phyloP scores from a whole-genome alignment of 2,113 vertebrate genomes.

The Microcebus tavaratra region DNA sequence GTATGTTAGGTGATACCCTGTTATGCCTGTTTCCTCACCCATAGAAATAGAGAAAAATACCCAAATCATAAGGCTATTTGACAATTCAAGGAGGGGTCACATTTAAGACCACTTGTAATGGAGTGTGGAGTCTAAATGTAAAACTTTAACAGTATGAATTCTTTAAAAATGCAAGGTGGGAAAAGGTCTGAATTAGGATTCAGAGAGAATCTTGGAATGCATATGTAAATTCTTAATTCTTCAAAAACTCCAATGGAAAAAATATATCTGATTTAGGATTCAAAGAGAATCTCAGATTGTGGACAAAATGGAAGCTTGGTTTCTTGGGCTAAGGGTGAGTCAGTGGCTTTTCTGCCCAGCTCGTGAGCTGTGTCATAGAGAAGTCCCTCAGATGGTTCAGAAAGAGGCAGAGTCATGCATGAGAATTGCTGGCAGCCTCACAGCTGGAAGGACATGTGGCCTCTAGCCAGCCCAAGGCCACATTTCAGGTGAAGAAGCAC shows the following conservation, averaged over 20 bases:
- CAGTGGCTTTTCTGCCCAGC: neutral
- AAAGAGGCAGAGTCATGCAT: neutral
- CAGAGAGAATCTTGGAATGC: neutral
- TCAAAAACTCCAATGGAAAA: constrained; percentile 22
- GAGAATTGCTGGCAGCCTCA: no score
- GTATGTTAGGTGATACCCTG: no score
- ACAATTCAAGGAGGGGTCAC: neutral
- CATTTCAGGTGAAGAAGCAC: neutral
- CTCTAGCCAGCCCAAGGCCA: neutral
- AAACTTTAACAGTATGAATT: neutral
- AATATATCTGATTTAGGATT: neutral
- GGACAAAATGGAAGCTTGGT: neutral
- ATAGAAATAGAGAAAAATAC: neutral
- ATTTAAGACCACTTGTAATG: neutral
- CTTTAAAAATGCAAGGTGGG: neutral
- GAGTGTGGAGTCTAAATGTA: neutral
- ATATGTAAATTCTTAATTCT: neutral
- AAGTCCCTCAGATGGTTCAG: neutral
- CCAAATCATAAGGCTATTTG: neutral
- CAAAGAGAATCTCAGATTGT: neutral
- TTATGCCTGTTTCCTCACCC: neutral
- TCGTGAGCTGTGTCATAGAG: neutral
- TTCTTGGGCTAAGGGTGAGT: neutral
- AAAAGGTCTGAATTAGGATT: neutral
- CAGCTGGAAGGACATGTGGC: neutral